phyloP scores from a whole-genome alignment of 1,140 invertebrate species.

The Mycetomoellerius zeteki region DNA sequence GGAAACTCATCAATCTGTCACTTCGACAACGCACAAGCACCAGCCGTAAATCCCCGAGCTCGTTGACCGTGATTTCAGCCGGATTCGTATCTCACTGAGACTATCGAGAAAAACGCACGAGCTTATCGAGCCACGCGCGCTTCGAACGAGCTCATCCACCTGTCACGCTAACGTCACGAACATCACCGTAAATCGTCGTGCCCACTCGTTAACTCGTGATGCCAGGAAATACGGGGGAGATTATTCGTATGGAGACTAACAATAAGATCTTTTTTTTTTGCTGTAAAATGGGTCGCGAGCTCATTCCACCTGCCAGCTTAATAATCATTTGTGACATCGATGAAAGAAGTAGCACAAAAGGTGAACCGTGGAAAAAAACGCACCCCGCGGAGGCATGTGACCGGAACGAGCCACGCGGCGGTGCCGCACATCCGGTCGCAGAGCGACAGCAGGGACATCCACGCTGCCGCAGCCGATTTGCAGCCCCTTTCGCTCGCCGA shows the following conservation, averaged over 20 bases:
- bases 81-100: not conserved
- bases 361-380: constrained; percentile 72
- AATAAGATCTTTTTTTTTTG: not conserved
- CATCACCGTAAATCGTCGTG: constrained; percentile 16
- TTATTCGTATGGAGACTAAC: not conserved
- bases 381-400: constrained; percentile 84
- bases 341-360: constrained; percentile 77
- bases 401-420: constrained; percentile 81
- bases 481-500: constrained; percentile 54
- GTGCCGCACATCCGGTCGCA: constrained; percentile 79
- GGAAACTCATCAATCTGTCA: constrained; percentile 57
- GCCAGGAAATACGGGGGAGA: not conserved
- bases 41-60: constrained; percentile 36
- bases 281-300: not conserved
- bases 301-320: constrained; percentile 71
- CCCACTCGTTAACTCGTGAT: not conserved
- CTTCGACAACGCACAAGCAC: constrained; percentile 27
- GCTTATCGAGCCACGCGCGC: constrained; percentile 3
- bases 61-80: constrained; percentile 18
- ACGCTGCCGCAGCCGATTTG: constrained; percentile 72
- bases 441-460: constrained; percentile 71
- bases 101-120: constrained; percentile 8
- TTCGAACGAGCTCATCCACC: constrained; percentile 14
- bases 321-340: not conserved
- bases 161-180: constrained; percentile 14